Conservation (phyloP, 2,113 vertebrate species). For the Arenaria interpres region DNA sequence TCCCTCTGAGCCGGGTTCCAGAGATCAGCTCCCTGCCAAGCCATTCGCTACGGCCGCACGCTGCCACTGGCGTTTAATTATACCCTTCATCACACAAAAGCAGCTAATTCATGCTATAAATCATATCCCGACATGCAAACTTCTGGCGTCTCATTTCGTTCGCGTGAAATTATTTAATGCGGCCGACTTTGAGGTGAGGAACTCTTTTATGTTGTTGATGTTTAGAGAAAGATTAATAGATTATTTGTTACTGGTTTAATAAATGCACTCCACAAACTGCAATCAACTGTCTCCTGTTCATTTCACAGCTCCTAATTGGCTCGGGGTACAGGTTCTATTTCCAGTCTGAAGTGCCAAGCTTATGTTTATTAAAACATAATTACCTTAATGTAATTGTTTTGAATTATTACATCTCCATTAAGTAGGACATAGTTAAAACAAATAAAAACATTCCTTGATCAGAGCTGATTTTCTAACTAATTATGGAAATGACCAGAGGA, state of each 20-base stretch:
- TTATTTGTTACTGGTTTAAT: constrained; percentile 54
- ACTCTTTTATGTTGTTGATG: constrained; percentile 25
- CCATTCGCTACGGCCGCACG: neutral
- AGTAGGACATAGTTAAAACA: constrained; percentile 55
- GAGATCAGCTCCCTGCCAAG: neutral
- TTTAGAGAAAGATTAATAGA: constrained; percentile 56
- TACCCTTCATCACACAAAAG: constrained; percentile 25
- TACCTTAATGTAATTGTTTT: constrained; percentile 50
- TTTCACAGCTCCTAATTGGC: constrained; percentile 49
- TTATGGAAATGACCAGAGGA: neutral
- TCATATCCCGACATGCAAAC: neutral
- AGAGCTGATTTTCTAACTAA: constrained; percentile 10
- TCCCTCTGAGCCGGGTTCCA: neutral
- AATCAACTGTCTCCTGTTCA: neutral
- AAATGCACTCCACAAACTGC: neutral
- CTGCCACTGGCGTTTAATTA: constrained; percentile 9
- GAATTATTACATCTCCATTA: constrained; percentile 27
- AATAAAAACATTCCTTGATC: constrained; percentile 40
- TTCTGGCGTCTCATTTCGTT: constrained; percentile 31
- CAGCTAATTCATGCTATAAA: constrained; percentile 4
- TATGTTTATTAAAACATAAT: constrained; percentile 59
- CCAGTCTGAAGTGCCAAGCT: neutral
- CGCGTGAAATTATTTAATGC: neutral
- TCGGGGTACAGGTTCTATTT: neutral
- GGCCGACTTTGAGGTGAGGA: constrained; percentile 40